phyloP scores from a whole-genome alignment of 2,888 invertebrate genomes.

The Drosophila sordidapex region DNA sequence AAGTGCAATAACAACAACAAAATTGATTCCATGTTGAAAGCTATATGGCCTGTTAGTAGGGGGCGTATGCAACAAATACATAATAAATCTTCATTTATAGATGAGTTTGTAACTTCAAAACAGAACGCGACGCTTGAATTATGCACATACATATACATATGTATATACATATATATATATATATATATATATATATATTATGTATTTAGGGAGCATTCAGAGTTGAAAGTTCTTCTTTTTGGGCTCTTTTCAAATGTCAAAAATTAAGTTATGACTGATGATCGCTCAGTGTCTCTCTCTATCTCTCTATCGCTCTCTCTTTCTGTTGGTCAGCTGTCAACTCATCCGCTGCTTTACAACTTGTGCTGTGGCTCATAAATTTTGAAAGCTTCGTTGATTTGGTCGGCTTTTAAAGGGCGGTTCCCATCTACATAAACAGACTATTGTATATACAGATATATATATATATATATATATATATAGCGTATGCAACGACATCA shows the following conservation, averaged over 20 bases:
- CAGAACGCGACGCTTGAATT: slow-evolving; percentile 40
- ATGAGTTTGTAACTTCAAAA: slow-evolving; percentile 66
- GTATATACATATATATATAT: not conserved
- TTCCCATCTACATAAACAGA: slow-evolving; percentile 11
- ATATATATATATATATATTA: not conserved
- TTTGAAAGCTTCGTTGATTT: slow-evolving; percentile 60
- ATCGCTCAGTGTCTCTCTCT: slow-evolving; percentile 22
- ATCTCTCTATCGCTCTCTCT: not conserved
- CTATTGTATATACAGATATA: not conserved
- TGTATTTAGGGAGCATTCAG: slow-evolving; percentile 33
- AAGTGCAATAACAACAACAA: slow-evolving; percentile 46
- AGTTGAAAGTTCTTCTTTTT: slow-evolving; percentile 32
- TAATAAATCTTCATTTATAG: slow-evolving; percentile 74
- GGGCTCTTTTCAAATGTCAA: slow-evolving; percentile 61
- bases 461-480: slow-evolving; percentile 10
- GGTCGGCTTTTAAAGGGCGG: slow-evolving; percentile 54
- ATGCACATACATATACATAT: not conserved
- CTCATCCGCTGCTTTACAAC: slow-evolving; percentile 75
- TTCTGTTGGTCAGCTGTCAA: slow-evolving; percentile 58
- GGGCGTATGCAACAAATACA: slow-evolving; percentile 30
- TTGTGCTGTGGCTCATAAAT: slow-evolving; percentile 65
- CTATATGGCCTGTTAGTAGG: not conserved
- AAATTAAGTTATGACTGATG: slow-evolving; percentile 75
- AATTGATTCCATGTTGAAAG: slow-evolving; percentile 40
- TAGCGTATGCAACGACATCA: slow-evolving; percentile 52